Conservation (phyloP, 2,113 vertebrate genomes). For the Amazona guildingii region DNA sequence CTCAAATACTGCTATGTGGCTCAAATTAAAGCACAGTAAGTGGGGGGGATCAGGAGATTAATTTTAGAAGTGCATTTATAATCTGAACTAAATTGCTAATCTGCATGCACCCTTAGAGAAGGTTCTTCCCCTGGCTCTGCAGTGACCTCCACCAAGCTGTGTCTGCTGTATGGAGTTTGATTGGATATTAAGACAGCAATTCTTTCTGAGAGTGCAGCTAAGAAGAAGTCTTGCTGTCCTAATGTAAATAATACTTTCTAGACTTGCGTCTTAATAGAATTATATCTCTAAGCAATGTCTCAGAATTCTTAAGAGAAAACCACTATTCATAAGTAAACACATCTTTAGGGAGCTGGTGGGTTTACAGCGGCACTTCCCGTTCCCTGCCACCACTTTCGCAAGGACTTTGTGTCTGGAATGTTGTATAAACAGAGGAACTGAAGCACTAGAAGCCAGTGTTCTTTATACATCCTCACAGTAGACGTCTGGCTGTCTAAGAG, state of each 20-base stretch:
- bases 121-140: neutral
- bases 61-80: neutral
- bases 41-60: neutral
- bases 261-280: neutral
- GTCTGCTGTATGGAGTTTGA: neutral
- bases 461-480: neutral
- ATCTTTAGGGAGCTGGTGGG: neutral
- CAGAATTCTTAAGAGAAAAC: neutral
- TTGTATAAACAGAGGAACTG: neutral
- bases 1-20: neutral
- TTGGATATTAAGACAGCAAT: neutral
- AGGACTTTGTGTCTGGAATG: neutral
- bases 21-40: neutral
- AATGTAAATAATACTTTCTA: neutral
- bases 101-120: neutral
- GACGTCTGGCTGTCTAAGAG: neutral
- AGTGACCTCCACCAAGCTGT: neutral
- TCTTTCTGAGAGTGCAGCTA: neutral
- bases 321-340: neutral
- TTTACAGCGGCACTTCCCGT: neutral
- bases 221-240: neutral
- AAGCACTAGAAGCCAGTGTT: neutral
- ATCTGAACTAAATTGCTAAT: neutral
- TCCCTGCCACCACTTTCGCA: neutral
- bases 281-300: neutral